These are phyloP conservation scores for Drosophila ustulata DNA, from an alignment of 2,888 invertebrate genomes.

Conservation along the genomic window DNA sequence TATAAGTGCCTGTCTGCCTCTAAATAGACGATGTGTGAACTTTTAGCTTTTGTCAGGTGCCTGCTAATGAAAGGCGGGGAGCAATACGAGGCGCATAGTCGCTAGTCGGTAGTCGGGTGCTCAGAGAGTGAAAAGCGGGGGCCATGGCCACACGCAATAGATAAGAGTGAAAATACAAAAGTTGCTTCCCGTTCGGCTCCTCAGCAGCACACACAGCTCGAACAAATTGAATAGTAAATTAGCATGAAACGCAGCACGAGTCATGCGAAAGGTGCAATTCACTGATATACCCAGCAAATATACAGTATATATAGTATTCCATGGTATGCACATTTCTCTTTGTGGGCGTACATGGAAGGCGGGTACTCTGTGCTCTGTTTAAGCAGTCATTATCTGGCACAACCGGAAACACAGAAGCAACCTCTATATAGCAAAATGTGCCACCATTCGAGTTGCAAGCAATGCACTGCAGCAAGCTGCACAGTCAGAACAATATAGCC, in stretches of 20 bases:
- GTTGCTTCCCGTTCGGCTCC: slow-evolving; percentile 34
- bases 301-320: slow-evolving; percentile 2
- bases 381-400: slow-evolving; percentile 76
- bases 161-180: slow-evolving; percentile 66
- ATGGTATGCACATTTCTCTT: neutral
- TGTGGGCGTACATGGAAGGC: slow-evolving; percentile 5
- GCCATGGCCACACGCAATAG: slow-evolving; percentile 54
- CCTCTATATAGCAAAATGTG: slow-evolving; percentile 62
- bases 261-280: slow-evolving; percentile 52
- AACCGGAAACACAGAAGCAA: slow-evolving; percentile 71
- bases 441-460: slow-evolving; percentile 47
- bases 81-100: slow-evolving; percentile 15
- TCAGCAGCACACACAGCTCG: slow-evolving; percentile 6
- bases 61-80: slow-evolving; percentile 66
- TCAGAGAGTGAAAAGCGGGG: slow-evolving; percentile 12
- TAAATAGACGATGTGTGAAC: slow-evolving; percentile 71
- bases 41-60: slow-evolving; percentile 76
- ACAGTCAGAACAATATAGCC: slow-evolving; percentile 43
- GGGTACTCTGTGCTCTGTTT: slow-evolving; percentile 55
- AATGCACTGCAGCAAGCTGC: slow-evolving; percentile 16
- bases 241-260: slow-evolving; percentile 61
- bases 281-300: slow-evolving; percentile 43
- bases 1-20: slow-evolving; percentile 67
- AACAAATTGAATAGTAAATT: slow-evolving; percentile 62
- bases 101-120: neutral